Evolutionary conservation across 2,113 vertebrate species (phyloP).

Genomic region (Dasyprocta punctata): DNA sequence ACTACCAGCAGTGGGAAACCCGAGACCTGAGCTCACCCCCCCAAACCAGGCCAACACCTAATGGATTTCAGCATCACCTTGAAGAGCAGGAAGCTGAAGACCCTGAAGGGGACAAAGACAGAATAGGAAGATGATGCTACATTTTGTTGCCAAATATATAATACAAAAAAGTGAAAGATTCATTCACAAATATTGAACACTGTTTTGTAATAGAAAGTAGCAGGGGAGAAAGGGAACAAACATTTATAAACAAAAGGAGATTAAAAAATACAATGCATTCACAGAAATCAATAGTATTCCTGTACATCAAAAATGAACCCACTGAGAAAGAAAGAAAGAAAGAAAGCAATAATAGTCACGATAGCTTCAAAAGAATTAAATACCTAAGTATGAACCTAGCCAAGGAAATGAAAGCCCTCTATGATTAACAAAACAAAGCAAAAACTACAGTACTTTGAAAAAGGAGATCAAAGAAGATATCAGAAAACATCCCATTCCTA

Average conservation of each 20-base stretch:
- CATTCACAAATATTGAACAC: neutral
- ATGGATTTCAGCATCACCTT: neutral
- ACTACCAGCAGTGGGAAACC: accelerated
- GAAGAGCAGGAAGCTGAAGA: neutral
- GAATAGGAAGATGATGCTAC: neutral
- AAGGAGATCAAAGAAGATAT: neutral
- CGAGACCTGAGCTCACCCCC: accelerated
- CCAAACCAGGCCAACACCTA: accelerated
- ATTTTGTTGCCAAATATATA: neutral
- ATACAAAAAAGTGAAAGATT: neutral
- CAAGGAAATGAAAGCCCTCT: neutral
- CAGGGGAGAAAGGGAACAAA: neutral
- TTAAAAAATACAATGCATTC: neutral
- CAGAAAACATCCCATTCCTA: neutral
- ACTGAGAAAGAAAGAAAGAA: neutral
- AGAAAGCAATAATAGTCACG: neutral
- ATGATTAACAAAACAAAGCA: neutral
- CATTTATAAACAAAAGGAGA: neutral
- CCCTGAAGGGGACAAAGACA: neutral
- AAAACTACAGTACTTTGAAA: neutral
- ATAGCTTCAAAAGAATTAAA: neutral
- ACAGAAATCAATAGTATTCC: neutral
- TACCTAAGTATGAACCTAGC: neutral
- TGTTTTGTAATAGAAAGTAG: neutral
- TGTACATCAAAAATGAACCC: neutral